A percentile compares a stretch with the other conserved stretches of the same genome.
Evolutionary conservation across 2,113 vertebrate species (phyloP).

Genomic region (human (Homo sapiens)): DNA sequence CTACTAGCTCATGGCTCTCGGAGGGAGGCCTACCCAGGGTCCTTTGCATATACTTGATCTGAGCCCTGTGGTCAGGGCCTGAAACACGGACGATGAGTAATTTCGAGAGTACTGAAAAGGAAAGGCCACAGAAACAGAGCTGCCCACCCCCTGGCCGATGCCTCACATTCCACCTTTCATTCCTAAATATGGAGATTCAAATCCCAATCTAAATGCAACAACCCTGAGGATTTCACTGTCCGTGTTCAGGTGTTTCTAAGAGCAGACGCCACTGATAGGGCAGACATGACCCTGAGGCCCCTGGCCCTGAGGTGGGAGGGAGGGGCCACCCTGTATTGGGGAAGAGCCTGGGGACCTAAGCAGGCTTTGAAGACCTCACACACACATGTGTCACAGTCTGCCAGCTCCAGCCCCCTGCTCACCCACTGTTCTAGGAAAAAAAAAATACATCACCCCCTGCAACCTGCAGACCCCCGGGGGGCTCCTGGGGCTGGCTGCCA

Average conservation of each 20-base stretch:
- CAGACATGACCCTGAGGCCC: no score
- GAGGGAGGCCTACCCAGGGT: not conserved
- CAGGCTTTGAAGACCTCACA: not conserved
- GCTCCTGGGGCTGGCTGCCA: not conserved
- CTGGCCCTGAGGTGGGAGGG: not conserved
- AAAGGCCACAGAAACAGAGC: not conserved
- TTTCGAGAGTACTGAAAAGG: not conserved
- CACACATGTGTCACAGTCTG: not conserved
- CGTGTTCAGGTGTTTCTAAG: not conserved
- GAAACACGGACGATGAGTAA: not conserved
- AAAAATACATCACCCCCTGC: not conserved
- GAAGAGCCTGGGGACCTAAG: not conserved
- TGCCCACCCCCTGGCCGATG: not conserved
- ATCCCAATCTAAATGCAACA: not conserved
- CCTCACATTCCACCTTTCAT: not conserved
- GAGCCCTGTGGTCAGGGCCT: not conserved
- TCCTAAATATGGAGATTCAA: not conserved
- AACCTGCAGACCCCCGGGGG: not conserved
- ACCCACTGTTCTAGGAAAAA: constrained; percentile 1
- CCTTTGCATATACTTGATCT: not conserved
- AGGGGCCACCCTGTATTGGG: not conserved
- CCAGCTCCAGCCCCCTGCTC: not conserved
- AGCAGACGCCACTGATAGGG: not conserved
- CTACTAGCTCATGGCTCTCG: not conserved
- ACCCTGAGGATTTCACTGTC: not conserved